Evolutionary conservation across 92 coral and sea anemone genomes (phyloP), one percentile per base, ranked within the genome.

Genomic region (Palythoa grandiflora): DNA sequence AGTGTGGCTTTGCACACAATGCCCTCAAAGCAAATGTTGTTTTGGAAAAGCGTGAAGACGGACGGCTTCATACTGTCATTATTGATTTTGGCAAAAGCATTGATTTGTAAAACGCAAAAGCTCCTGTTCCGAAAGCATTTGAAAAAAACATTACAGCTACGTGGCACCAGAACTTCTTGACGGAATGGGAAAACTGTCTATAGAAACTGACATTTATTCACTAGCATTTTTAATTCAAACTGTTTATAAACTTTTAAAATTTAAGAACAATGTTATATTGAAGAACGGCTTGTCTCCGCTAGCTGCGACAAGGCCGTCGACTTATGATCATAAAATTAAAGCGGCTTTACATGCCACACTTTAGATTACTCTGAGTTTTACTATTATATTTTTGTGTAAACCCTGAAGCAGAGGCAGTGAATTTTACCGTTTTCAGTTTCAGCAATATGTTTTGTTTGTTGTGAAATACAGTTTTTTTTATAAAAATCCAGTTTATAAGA

Each of bases 91-190:
- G 91, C 2, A 72, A 70, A 35, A 80, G 91, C 59, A 85, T 71
- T 37, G 44, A 19, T 4, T 17, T 88, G 60, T 9, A 28, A 10
- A 78, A 87, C 66, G 90, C 68, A 5, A 87, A 66, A n/a, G 68
- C 20, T 53, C 71, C 85, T 0, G 10, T 16, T 40, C 39, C 87
- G 1, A 71, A 80, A 68, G 71, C 87, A 19, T 9, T n/a, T 73
- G 28, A 88, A 50, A 50, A 74, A 37, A 10, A 10, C 50, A 36
- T 2, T 36, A 71, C 81, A 80, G 76, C 21, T 81, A 81, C 68
- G n/a, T 88, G 37, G 91, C 83, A 1, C 91, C 75, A 0, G 83
- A 88, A 81, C 83, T 74, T 72, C 21, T 88, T 1, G 83, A 88
- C 10, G 83, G 91, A 3, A 60, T 68, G 0, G 91, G 91, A 13